Conservation (phyloP, 2,797 vertebrate genomes). For the Megaceryle alcyon region DNA sequence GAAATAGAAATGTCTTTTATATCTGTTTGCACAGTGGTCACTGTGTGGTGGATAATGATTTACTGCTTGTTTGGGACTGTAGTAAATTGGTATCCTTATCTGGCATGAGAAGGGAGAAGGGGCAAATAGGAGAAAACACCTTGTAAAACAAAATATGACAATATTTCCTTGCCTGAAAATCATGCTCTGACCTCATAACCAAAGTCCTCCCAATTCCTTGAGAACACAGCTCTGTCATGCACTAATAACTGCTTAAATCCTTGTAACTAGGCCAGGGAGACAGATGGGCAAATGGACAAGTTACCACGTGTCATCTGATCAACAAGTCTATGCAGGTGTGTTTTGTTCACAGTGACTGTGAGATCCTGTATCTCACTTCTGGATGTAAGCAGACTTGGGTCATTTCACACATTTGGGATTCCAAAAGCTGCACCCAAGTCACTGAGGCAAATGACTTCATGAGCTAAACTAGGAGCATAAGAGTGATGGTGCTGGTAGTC, state of each 20-base stretch:
- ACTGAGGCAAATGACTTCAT: neutral
- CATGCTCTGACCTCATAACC: neutral
- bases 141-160: neutral
- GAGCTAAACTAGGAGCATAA: neutral
- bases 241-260: neutral
- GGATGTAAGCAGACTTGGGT: neutral
- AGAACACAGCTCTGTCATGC: neutral
- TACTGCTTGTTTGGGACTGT: neutral
- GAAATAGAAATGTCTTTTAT: neutral
- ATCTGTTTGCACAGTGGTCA: neutral
- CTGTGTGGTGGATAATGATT: neutral
- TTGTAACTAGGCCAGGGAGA: neutral
- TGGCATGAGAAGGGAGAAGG: neutral
- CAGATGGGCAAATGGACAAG: neutral
- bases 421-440: neutral
- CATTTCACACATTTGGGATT: neutral
- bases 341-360: neutral
- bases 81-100: neutral
- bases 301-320: neutral
- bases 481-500: neutral
- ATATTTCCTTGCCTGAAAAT: neutral
- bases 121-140: neutral
- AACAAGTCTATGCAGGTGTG: accelerated
- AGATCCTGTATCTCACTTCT: neutral
- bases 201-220: neutral